Conservation (phyloP, 2,888 invertebrate genomes). For the Periphyllus acericola region DNA sequence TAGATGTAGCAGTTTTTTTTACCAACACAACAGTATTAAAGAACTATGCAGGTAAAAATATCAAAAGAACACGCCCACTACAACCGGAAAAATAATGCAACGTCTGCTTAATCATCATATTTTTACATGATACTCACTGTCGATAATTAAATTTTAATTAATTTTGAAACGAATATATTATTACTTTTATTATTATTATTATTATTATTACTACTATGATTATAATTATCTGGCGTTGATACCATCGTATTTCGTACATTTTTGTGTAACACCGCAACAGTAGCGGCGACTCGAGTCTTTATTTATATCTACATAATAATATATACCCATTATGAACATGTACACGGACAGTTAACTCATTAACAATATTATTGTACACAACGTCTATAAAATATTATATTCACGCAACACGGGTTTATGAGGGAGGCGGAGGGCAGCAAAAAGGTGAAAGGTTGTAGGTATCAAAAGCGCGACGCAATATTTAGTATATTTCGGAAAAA, state of each 20-base stretch:
- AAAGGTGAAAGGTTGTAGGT: too few species aligned
- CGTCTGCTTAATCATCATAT: constrained; percentile 36
- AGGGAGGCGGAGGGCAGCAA: too few species aligned
- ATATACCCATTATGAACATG: neutral
- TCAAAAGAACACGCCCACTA: constrained; percentile 41
- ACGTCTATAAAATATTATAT: neutral
- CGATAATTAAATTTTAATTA: constrained; percentile 60
- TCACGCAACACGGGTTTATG: neutral
- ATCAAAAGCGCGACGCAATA: too few species aligned
- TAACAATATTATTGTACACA: neutral
- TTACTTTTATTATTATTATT: neutral
- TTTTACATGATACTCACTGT: constrained; percentile 36
- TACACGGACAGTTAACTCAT: constrained; percentile 21
- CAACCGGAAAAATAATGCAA: constrained; percentile 51
- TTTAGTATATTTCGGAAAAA: neutral
- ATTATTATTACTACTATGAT: constrained; percentile 19
- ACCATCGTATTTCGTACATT: constrained; percentile 35
- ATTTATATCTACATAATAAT: neutral
- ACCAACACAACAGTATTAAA: constrained; percentile 33
- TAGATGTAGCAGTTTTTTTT: constrained; percentile 13
- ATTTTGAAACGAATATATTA: constrained; percentile 50
- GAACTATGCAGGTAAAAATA: constrained; percentile 31
- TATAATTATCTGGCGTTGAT: constrained; percentile 50
- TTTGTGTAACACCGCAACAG: constrained; percentile 18
- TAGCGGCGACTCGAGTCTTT: constrained; percentile 9